phyloP scores from a whole-genome alignment of 2,113 vertebrate genomes.

The Cyanoramphus novaezelandiae region DNA sequence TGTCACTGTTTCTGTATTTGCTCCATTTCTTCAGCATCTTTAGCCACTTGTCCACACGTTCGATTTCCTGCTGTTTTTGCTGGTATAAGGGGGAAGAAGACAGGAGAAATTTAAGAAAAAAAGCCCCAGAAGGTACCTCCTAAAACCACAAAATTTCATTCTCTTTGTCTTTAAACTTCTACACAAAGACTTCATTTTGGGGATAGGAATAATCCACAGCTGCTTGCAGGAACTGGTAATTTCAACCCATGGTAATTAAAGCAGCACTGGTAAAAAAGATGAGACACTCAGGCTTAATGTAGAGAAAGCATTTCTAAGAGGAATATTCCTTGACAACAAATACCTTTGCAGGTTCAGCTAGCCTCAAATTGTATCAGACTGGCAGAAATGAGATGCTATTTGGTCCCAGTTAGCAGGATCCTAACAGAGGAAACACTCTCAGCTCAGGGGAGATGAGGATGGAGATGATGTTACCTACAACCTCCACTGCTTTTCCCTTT shows the following conservation, averaged over 20 bases:
- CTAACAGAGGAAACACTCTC: background rate
- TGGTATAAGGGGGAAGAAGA: conserved; percentile 29
- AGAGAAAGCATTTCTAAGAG: background rate
- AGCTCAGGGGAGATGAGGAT: background rate
- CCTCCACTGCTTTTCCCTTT: background rate
- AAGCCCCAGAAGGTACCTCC: background rate
- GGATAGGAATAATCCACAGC: background rate
- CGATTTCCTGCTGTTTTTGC: conserved; percentile 88
- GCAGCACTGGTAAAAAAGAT: background rate
- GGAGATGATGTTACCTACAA: background rate
- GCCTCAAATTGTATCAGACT: background rate
- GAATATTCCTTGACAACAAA: background rate
- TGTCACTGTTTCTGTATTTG: conserved; percentile 89
- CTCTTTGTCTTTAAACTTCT: background rate
- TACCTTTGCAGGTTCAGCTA: background rate
- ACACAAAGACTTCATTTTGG: background rate
- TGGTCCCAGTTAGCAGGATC: background rate
- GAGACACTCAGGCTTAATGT: background rate
- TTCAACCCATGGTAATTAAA: background rate
- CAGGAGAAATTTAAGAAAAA: background rate
- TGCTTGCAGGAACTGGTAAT: background rate
- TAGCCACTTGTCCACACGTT: conserved; percentile 90
- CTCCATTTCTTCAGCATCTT: conserved; percentile 94
- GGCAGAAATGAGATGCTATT: rapidly evolving
- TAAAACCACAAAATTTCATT: background rate